Percentiles rank a stretch among this genome's conserved stretches.
These are phyloP conservation scores for Caenorhabditis macrosperma DNA, from an alignment of 2,888 invertebrate genomes.

Conservation along the genomic window DNA sequence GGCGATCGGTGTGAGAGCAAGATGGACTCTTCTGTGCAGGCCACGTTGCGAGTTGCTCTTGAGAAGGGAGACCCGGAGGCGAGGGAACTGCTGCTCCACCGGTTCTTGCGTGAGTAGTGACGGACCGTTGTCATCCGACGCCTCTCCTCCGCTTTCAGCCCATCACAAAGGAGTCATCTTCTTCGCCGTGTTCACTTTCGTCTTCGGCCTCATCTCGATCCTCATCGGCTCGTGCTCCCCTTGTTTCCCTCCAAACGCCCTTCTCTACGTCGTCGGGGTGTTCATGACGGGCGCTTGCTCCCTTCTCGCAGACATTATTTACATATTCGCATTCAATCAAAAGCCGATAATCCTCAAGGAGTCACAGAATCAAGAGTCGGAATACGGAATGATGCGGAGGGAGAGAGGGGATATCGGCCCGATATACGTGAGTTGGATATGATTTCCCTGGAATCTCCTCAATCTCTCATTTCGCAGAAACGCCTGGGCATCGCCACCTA, in stretches of 20 bases:
- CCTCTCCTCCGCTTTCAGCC: no score
- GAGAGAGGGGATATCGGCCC: constrained; percentile 29
- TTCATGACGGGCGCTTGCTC: constrained; percentile 73
- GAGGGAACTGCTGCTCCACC: constrained; percentile 63
- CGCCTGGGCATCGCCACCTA: constrained; percentile 62
- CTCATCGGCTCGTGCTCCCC: constrained; percentile 70
- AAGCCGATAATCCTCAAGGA: constrained; percentile 30
- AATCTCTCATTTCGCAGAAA: constrained; percentile 47
- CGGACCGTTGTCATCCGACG: no score
- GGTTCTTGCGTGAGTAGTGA: constrained; percentile 67
- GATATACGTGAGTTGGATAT: constrained; percentile 38
- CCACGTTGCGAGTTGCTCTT: constrained; percentile 58
- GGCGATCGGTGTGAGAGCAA: constrained; percentile 66
- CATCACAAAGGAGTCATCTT: constrained; percentile 74
- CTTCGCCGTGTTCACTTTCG: constrained; percentile 71
- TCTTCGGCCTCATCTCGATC: constrained; percentile 66
- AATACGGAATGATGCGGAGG: constrained; percentile 4
- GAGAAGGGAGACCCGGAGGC: constrained; percentile 60
- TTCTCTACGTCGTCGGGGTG: constrained; percentile 70
- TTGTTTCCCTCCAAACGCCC: constrained; percentile 71
- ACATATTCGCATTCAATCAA: constrained; percentile 61
- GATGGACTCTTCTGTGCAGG: constrained; percentile 63
- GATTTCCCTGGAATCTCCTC: neutral
- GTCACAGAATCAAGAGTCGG: constrained; percentile 1
- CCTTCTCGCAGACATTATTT: constrained; percentile 66